Evolutionary conservation across 2,113 vertebrate species (phyloP), one percentile per base, ranked within the genome.

Genomic region (Nycticebus coucang): DNA sequence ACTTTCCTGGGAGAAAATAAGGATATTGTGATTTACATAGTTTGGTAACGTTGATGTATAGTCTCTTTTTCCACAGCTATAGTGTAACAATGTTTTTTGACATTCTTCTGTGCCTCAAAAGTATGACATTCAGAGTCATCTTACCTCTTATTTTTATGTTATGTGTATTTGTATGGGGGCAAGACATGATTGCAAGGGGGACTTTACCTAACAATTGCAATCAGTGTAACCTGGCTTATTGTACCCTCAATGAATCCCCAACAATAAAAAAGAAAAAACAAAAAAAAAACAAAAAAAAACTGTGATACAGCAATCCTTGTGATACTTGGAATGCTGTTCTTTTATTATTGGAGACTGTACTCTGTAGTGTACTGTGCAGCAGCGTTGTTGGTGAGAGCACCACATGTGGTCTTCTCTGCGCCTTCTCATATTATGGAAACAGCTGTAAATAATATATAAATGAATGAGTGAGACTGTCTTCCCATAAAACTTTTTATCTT

Each of bases 1-100:
- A 7, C 74, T 37, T 57, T 88, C 41, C 26, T 93, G 12, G 77
- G 75, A 86, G 28, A 93, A 93, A 72, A n/a, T n/a, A n/a, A 93
- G 74, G 82, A 74, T 80, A 62, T 26, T 87, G 33, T 77, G 30
- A 81, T 79, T 33, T 74, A 9, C 28, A 19, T 68, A 75, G 71
- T 68, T 92, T 75, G 33, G 18, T 77, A 75, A 78, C 66, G 18
- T 11, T 82, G 37, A 45, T 79, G 15, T 66, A 21, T 53, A 37
- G 55, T 41, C 12, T 60, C 0, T 77, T 62, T 87, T 10, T 64
- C 45, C n/a, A 89, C 6, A 81, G 0, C 6, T 64, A 1, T 59
- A 15, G 30, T 83, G 45, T 53, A 64, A 68, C 2, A 80, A 22
- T 83, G 33, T 62, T 89, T 94, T 88, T 62, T 71, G 19, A 50